phyloP scores from a whole-genome alignment of 2,888 invertebrate species.

The Synergus laeviventris region DNA sequence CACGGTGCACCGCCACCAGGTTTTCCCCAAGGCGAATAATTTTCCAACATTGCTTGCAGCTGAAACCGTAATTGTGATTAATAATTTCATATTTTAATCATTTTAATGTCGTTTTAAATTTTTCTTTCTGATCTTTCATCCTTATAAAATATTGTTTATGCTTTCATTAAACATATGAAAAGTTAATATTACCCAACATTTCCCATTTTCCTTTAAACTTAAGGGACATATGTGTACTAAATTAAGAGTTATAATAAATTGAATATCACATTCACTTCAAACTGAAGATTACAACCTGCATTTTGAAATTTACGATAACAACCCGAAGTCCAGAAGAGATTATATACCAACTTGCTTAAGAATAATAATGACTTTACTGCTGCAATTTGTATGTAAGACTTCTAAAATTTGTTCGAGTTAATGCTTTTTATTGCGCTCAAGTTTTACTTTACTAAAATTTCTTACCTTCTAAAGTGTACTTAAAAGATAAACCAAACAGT shows the following conservation, averaged over 20 bases:
- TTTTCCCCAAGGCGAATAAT: conserved; percentile 88
- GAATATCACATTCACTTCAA: not conserved
- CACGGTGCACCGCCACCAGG: conserved; percentile 87
- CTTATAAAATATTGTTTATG: too few species aligned
- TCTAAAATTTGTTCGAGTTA: not conserved
- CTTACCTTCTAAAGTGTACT: not conserved
- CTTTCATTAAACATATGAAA: too few species aligned
- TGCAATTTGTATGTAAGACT: not conserved
- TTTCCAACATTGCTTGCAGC: conserved; percentile 83
- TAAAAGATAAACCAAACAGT: not conserved
- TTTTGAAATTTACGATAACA: not conserved
- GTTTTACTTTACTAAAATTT: not conserved
- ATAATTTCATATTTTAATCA: not conserved
- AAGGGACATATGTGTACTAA: too few species aligned
- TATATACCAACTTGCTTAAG: not conserved
- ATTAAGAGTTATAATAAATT: not conserved
- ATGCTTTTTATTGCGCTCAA: not conserved
- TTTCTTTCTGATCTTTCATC: too few species aligned
- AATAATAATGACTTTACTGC: too few species aligned
- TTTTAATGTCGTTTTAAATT: not conserved
- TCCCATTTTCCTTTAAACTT: too few species aligned
- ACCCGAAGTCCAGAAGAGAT: not conserved
- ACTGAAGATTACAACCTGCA: not conserved
- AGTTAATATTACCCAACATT: too few species aligned
- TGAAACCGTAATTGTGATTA: conserved; percentile 63